Percentiles rank a stretch among this genome's conserved stretches.
These are phyloP conservation scores for Nothoprocta perdicaria DNA, from an alignment of 2,113 vertebrate genomes.

Conservation along the genomic window DNA sequence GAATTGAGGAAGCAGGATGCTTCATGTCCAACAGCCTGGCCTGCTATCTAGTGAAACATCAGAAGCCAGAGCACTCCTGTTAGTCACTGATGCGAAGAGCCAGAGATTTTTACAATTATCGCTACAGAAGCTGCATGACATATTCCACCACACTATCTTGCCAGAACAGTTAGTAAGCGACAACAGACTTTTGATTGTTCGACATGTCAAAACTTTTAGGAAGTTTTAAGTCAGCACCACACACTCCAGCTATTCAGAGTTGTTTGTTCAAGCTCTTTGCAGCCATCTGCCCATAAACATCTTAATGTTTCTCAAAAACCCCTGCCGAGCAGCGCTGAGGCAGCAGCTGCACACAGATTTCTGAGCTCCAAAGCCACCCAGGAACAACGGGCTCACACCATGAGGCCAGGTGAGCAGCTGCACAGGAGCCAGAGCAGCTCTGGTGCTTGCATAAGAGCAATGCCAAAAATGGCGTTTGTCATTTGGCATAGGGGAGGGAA, in stretches of 20 bases:
- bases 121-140: neutral
- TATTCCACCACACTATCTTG: neutral
- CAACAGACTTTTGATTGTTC: neutral
- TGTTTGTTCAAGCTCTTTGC: neutral
- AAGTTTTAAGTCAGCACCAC: neutral
- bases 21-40: neutral
- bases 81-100: neutral
- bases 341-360: conserved; percentile 5
- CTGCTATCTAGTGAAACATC: neutral
- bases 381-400: fast-evolving
- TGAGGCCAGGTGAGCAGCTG: neutral
- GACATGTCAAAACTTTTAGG: neutral
- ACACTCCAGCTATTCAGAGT: neutral
- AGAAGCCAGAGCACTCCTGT: neutral
- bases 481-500: neutral
- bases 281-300: neutral
- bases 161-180: neutral
- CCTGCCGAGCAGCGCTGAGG: fast-evolving
- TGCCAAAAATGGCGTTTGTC: neutral
- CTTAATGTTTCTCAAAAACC: neutral
- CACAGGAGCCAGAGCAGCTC: neutral
- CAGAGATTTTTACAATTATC: neutral
- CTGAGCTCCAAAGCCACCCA: neutral
- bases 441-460: neutral
- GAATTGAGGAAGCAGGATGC: neutral